These are phyloP conservation scores for Leptobrachium leishanense DNA, from an alignment of 2,113 vertebrate genomes.

Conservation along the genomic window DNA sequence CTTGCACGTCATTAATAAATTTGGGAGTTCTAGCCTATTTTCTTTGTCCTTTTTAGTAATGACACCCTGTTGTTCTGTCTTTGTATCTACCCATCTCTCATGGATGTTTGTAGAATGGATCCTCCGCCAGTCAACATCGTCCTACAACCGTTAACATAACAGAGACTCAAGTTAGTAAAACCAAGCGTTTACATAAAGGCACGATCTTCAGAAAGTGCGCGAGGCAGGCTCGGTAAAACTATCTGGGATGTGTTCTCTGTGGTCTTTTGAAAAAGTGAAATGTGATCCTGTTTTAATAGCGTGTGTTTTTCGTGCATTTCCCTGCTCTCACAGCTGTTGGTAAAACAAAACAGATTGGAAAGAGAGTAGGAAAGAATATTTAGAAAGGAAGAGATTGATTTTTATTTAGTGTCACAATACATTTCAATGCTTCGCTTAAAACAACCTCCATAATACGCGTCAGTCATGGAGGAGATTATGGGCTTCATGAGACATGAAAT, in stretches of 20 bases:
- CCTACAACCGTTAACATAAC: no score
- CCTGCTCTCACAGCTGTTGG: conserved; percentile 43
- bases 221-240: conserved; percentile 16
- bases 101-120: no score
- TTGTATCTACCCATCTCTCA: no score
- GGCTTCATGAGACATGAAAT: conserved; percentile 2
- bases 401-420: conserved; percentile 28
- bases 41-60: no score
- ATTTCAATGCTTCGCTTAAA: conserved; percentile 25
- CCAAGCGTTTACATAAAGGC: background rate
- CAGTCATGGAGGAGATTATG: background rate
- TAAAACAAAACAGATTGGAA: conserved; percentile 43
- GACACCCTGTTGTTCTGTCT: no score
- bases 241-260: conserved; percentile 41
- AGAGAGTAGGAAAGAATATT: conserved; percentile 31
- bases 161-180: background rate
- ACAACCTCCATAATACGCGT: conserved; percentile 8
- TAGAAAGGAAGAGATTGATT: conserved; percentile 27
- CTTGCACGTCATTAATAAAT: no score
- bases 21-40: no score
- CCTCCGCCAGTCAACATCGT: no score
- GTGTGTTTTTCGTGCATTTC: conserved; percentile 39
- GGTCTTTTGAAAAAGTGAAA: conserved; percentile 43
- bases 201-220: background rate
- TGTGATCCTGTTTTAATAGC: conserved; percentile 32